phyloP scores from a whole-genome alignment of 2,113 vertebrate genomes.

The Kobus ellipsiprymnus region DNA sequence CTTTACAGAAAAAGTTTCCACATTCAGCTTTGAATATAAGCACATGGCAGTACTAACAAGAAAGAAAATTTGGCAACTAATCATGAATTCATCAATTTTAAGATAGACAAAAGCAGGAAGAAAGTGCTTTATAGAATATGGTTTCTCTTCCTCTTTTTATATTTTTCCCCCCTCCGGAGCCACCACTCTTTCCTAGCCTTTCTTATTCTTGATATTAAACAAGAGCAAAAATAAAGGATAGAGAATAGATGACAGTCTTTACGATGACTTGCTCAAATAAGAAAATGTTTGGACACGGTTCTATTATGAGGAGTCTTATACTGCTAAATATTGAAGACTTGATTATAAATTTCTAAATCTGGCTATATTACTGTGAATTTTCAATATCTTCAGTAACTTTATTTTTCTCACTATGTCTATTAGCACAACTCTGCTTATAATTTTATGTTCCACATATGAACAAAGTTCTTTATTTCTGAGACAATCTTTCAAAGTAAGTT shows the following conservation, averaged over 20 bases:
- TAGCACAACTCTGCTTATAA: neutral
- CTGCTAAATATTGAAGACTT: neutral
- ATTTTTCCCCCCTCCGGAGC: accelerated
- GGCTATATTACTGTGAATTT: neutral
- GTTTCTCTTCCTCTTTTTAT: neutral
- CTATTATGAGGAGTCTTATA: neutral
- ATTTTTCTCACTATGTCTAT: neutral
- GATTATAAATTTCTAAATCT: neutral
- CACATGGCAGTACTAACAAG: neutral
- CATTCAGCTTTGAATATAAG: neutral
- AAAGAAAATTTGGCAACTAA: neutral
- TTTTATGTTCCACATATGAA: neutral
- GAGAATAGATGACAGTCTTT: neutral
- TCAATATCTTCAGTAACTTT: neutral
- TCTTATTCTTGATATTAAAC: neutral
- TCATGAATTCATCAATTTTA: neutral
- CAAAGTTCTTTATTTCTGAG: neutral
- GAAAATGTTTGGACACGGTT: neutral
- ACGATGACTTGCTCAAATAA: conserved; percentile 13
- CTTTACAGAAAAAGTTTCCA: neutral
- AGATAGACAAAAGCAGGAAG: neutral
- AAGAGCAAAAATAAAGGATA: neutral
- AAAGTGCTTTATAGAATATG: neutral
- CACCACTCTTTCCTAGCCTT: neutral
- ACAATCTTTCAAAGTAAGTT: conserved; percentile 31